phyloP scores from a whole-genome alignment of 2,113 vertebrate species.

The Chunga burmeisteri region DNA sequence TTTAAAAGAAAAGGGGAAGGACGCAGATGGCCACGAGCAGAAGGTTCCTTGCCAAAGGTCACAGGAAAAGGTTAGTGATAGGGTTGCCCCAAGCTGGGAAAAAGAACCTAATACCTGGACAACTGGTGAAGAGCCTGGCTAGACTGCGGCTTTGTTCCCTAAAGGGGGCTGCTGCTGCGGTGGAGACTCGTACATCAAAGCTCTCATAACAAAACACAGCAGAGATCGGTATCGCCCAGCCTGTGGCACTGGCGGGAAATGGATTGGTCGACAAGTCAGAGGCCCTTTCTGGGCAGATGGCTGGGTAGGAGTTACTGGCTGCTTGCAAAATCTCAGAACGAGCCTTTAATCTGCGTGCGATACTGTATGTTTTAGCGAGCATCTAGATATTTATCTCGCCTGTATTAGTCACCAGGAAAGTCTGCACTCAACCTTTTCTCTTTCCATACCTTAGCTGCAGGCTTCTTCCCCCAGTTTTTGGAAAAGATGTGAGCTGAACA shows the following conservation, averaged over 20 bases:
- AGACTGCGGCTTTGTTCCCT: conserved; percentile 39
- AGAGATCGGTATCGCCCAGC: conserved; percentile 66
- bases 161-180: conserved; percentile 26
- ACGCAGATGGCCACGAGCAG: conserved; percentile 54
- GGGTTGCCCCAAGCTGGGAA: conserved; percentile 43
- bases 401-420: conserved; percentile 43
- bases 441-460: neutral
- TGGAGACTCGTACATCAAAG: conserved; percentile 54
- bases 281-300: conserved; percentile 75
- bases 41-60: conserved; percentile 66
- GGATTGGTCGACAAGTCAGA: conserved; percentile 69
- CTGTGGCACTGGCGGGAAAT: conserved; percentile 58
- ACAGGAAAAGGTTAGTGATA: conserved; percentile 58
- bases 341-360: conserved; percentile 62
- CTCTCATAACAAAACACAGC: conserved; percentile 48
- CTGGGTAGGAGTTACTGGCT: conserved; percentile 59
- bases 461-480: neutral
- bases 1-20: neutral
- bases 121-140: conserved; percentile 71
- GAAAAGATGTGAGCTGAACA: neutral
- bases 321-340: conserved; percentile 68
- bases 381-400: conserved; percentile 56
- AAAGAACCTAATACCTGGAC: conserved; percentile 80
- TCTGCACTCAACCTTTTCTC: conserved; percentile 13
- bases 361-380: conserved; percentile 50